Percentiles rank a stretch among this genome's conserved stretches.
Evolutionary conservation across 2,113 vertebrate species (phyloP).

Genomic region (Taurulus bubalis): DNA sequence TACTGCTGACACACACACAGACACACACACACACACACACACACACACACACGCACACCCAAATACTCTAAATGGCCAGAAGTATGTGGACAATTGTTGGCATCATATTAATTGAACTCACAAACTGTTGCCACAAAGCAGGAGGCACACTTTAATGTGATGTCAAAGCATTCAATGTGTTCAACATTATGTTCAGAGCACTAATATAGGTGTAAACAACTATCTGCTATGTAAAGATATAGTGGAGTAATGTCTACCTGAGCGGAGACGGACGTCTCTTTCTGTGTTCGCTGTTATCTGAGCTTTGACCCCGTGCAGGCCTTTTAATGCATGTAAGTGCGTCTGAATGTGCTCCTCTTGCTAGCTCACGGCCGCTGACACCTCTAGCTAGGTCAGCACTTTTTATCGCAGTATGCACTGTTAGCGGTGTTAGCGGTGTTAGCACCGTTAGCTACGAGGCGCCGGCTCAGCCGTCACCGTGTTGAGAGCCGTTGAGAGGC

Average conservation of each 20-base stretch:
- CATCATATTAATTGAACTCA: not conserved
- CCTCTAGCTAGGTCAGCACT: no score
- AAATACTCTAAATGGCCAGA: not conserved
- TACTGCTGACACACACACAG: conserved; percentile 49
- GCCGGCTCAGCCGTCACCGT: not conserved
- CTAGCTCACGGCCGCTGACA: no score
- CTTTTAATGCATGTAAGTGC: no score
- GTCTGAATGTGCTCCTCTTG: no score
- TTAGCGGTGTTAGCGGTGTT: no score
- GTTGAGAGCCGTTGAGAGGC: not conserved
- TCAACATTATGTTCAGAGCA: not conserved
- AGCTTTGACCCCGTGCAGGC: no score
- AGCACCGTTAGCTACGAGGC: no score
- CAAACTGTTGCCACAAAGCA: not conserved
- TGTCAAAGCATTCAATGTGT: not conserved
- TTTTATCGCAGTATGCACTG: no score
- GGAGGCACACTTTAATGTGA: not conserved
- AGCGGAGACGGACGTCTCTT: not conserved
- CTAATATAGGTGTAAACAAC: not conserved
- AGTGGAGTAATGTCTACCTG: not conserved
- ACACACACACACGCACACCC: conserved; percentile 14
- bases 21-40: not conserved
- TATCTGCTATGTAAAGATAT: not conserved
- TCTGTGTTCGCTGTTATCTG: no score
- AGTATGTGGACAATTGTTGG: not conserved